These are phyloP conservation scores for Sphaerophoria taeniata DNA, from an alignment of 2,888 invertebrate genomes.

Conservation along the genomic window DNA sequence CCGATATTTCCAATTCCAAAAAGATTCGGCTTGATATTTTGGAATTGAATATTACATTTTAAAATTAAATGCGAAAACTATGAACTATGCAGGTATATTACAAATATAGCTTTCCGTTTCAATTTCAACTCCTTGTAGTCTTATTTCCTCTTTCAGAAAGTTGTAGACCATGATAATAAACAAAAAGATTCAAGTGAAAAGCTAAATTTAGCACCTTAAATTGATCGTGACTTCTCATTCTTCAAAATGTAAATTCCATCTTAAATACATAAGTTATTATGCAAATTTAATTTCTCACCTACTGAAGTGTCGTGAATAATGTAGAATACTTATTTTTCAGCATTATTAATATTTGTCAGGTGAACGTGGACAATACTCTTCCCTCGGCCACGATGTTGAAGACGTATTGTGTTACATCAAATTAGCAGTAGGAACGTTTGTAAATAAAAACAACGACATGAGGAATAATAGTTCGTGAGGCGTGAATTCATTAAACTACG, in stretches of 20 bases:
- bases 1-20: too few relatives aligned
- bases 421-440: constrained; percentile 47
- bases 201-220: constrained; percentile 58
- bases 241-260: constrained; percentile 53
- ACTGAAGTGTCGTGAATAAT: constrained; percentile 66
- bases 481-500: constrained; percentile 28
- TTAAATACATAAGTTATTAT: constrained; percentile 65
- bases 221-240: constrained; percentile 62
- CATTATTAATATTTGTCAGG: constrained; percentile 43
- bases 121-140: too few relatives aligned
- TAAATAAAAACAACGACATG: not conserved
- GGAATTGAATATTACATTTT: too few relatives aligned
- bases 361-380: constrained; percentile 38
- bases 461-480: constrained; percentile 22
- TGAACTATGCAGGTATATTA: too few relatives aligned
- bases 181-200: constrained; percentile 35
- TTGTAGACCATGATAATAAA: not conserved
- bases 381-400: constrained; percentile 35
- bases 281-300: constrained; percentile 68
- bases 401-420: constrained; percentile 40
- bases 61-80: too few relatives aligned
- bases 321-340: constrained; percentile 36
- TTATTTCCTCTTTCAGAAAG: too few relatives aligned
- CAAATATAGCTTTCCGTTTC: too few relatives aligned
- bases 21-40: too few relatives aligned